Conservation (phyloP, 2,888 invertebrate species). For the Orgyia antiqua region DNA sequence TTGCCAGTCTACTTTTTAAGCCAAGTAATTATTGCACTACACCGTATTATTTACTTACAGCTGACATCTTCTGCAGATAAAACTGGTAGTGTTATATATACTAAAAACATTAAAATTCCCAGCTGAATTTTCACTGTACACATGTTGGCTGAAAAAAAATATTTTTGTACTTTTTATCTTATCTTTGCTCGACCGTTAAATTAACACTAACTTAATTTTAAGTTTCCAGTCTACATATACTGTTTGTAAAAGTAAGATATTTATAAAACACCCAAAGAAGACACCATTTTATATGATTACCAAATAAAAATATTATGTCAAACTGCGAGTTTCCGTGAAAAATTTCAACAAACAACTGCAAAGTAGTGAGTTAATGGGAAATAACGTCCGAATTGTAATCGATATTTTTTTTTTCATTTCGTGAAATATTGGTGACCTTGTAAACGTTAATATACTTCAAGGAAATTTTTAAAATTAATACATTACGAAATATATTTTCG, state of each 20-base stretch:
- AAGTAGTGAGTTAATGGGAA: too few species aligned
- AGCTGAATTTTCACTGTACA: slow-evolving; percentile 43
- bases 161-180: slow-evolving; percentile 2
- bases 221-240: slow-evolving; percentile 46
- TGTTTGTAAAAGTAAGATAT: slow-evolving; percentile 40
- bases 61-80: slow-evolving; percentile 60
- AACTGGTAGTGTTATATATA: slow-evolving; percentile 38
- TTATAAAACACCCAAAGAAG: slow-evolving; percentile 52
- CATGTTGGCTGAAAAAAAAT: slow-evolving; percentile 2
- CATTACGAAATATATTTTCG: too few species aligned
- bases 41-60: slow-evolving; percentile 64
- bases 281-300: slow-evolving; percentile 35
- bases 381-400: too few species aligned
- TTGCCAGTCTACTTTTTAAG: too few species aligned
- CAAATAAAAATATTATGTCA: slow-evolving; percentile 51
- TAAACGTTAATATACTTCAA: too few species aligned
- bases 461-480: too few species aligned
- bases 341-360: slow-evolving; percentile 44
- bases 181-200: slow-evolving; percentile 3
- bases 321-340: slow-evolving; percentile 34
- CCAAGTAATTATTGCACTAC: too few species aligned
- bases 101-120: slow-evolving; percentile 34
- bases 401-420: too few species aligned
- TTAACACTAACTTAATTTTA: slow-evolving; percentile 15
- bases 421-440: too few species aligned